Base-by-base conservation (phyloP, 2,888 invertebrate species). In the Campopleginae sp. region DNA sequence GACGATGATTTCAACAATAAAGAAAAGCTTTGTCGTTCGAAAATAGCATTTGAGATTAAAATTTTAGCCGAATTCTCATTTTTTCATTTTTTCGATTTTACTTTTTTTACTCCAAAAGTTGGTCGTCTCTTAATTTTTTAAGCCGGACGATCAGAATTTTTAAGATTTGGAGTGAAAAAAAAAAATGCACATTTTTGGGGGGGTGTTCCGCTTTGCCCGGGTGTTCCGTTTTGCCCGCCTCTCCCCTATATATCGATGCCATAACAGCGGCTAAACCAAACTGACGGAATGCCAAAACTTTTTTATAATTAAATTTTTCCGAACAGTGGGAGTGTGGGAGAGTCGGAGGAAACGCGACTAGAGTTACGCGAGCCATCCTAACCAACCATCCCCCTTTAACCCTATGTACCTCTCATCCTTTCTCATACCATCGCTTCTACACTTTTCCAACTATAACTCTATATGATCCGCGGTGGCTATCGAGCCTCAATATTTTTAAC, bases 251-350 rank as follows among this genome's bases (percentile, higher is more conserved):
- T 48, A 68, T 71, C 66, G 51, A 70, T 66, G 63, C 7, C 44
- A 77, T 66, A 83, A 74, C 58, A 87, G 86, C 88, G 88, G 90
- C 90, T 92, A 91, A 92, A 91, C 92, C 91, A 90, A 93, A 93
- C 93, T 92, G 93, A 93, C 92, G 93, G 93, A 93, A 93, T 93
- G 93, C 93, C 93, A 93, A 93, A 93, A 93, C 93, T 93, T 93
- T 93, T 93, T 92, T 93, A 92, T 93, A 93, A 93, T 93, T 93
- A 93, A 93, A 93, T 93, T 93, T 93, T 93, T 91, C 89, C 89
- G 90, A 87, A 86, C 85, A 79, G 44, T 65, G 81, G 48, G 68
- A 31, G 17, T 54, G 70, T 31, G 66, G 66, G 46, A 68, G 61
- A 74, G 54, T 66, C 70, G 76, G 33, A 33, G 46, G 46, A 48